Percentiles rank a stretch among this genome's conserved stretches.
These are phyloP conservation scores for Caradrina clavipalpis DNA, from an alignment of 2,888 invertebrate genomes.

Conservation along the genomic window DNA sequence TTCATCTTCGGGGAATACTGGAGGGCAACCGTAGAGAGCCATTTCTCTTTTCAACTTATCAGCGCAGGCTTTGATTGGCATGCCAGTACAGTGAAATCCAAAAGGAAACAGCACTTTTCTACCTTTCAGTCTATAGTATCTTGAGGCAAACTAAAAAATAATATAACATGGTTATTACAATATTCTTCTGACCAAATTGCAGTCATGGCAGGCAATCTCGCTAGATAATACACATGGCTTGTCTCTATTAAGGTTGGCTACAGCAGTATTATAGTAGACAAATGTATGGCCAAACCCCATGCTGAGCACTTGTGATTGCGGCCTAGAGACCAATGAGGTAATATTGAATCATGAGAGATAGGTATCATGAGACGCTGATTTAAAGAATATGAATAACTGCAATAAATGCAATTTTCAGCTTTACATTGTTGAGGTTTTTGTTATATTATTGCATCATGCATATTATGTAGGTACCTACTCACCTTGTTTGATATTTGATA, in stretches of 20 bases:
- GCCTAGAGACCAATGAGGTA: not conserved
- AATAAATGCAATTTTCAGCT: not conserved
- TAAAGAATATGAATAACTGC: not conserved
- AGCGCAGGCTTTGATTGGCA: slow-evolving; percentile 99
- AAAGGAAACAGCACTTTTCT: slow-evolving; percentile 98
- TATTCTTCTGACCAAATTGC: too few relatives aligned
- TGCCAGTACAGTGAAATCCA: slow-evolving; percentile 99
- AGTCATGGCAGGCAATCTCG: too few relatives aligned
- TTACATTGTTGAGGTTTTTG: not conserved
- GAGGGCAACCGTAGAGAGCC: slow-evolving; percentile 97
- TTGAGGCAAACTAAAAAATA: slow-evolving; percentile 94
- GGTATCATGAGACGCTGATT: not conserved
- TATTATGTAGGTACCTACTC: not conserved
- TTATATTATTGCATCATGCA: slow-evolving; percentile 36
- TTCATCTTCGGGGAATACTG: slow-evolving; percentile 94
- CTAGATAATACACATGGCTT: too few relatives aligned
- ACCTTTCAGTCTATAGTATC: slow-evolving; percentile 98
- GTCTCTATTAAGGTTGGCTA: too few relatives aligned
- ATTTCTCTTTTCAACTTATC: slow-evolving; percentile 99
- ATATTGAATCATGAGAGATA: not conserved
- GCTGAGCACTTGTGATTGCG: too few relatives aligned
- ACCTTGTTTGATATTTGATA: not conserved
- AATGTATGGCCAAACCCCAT: too few relatives aligned
- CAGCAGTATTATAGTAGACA: too few relatives aligned
- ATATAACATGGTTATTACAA: not conserved